Conservation (phyloP, 1,140 invertebrate species). For the Drosophila subpulchrella region DNA sequence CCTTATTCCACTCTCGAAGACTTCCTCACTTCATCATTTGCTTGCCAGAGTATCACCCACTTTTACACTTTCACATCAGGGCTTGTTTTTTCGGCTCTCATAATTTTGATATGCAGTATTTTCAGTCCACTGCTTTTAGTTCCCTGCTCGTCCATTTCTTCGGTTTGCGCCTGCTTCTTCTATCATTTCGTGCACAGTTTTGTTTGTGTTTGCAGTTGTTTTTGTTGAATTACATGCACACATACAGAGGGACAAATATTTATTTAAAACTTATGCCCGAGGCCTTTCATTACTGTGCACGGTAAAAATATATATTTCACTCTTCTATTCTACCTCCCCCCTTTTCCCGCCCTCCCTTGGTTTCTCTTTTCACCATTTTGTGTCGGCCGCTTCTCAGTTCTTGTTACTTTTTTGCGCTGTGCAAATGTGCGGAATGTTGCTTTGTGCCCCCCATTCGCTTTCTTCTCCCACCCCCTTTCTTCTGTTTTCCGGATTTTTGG, state of each 20-base stretch:
- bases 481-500: slow-evolving; percentile 48
- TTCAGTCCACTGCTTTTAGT: slow-evolving; percentile 37
- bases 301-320: slow-evolving; percentile 60
- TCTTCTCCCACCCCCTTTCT: slow-evolving; percentile 18
- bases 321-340: slow-evolving; percentile 26
- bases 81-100: slow-evolving; percentile 17
- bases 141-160: slow-evolving; percentile 57
- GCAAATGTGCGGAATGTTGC: slow-evolving; percentile 70
- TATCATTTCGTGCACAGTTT: slow-evolving; percentile 49
- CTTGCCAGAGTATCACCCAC: slow-evolving; percentile 5
- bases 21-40: too few relatives aligned
- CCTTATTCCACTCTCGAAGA: neutral
- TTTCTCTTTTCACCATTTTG: slow-evolving; percentile 25
- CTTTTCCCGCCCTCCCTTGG: slow-evolving; percentile 2
- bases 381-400: slow-evolving; percentile 23
- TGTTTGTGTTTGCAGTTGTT: slow-evolving; percentile 57
- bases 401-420: slow-evolving; percentile 56
- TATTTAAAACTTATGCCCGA: slow-evolving; percentile 82
- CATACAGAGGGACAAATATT: slow-evolving; percentile 71
- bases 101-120: slow-evolving; percentile 68
- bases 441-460: slow-evolving; percentile 57
- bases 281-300: slow-evolving; percentile 80
- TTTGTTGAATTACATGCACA: slow-evolving; percentile 82
- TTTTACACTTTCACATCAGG: slow-evolving; percentile 16
- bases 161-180: slow-evolving; percentile 39